Conservation (phyloP, 2,113 vertebrate species). For the Haemorhous mexicanus region DNA sequence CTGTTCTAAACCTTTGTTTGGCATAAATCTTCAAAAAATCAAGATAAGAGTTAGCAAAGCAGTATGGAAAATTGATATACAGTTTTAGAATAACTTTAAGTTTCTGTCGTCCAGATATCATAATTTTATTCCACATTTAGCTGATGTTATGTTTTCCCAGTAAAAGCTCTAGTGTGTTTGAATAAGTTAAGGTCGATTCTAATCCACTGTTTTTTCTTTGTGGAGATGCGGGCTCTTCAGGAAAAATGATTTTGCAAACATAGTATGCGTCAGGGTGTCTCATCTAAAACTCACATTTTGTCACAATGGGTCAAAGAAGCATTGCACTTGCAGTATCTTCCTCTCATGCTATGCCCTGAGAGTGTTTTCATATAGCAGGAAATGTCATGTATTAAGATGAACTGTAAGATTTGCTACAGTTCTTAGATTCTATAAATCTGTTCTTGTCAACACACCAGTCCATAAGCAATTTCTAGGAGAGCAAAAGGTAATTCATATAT, state of each 20-base stretch:
- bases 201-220: not conserved
- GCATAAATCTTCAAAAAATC: not conserved
- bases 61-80: not conserved
- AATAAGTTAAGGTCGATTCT: not conserved
- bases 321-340: not conserved
- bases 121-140: not conserved
- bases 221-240: not conserved
- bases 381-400: not conserved
- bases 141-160: not conserved
- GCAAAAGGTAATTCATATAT: not conserved
- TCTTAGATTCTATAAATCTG: not conserved
- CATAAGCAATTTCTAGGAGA: not conserved
- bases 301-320: not conserved
- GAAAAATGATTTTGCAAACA: not conserved
- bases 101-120: not conserved
- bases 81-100: not conserved
- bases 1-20: not conserved
- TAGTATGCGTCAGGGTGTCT: not conserved
- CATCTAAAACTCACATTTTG: not conserved
- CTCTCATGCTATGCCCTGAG: not conserved
- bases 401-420: not conserved
- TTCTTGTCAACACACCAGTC: not conserved
- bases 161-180: not conserved
- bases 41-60: not conserved
- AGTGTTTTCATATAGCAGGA: not conserved